Conservation (phyloP, 2,113 vertebrate genomes). For the Paratilapia polleni region DNA sequence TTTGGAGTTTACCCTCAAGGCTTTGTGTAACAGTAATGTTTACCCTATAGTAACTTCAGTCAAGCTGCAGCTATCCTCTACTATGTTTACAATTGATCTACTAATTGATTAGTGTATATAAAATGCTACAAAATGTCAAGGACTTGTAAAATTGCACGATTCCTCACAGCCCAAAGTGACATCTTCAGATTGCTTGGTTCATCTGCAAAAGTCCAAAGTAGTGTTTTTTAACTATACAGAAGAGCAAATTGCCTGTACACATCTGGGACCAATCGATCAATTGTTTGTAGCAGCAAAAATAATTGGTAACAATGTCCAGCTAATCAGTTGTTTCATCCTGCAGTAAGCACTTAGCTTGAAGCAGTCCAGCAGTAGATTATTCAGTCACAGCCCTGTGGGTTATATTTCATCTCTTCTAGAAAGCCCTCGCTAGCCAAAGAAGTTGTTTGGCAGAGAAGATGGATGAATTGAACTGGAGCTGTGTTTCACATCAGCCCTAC, state of each 20-base stretch:
- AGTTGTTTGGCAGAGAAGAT: constrained; percentile 1
- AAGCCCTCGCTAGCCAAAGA: neutral
- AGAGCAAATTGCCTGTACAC: neutral
- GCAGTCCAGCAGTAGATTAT: neutral
- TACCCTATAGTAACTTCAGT: neutral
- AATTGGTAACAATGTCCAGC: neutral
- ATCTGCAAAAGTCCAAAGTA: neutral
- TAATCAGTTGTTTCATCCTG: neutral
- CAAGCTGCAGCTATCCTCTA: neutral
- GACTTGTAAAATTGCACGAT: neutral
- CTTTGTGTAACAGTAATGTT: constrained; percentile 4
- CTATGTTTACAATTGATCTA: neutral
- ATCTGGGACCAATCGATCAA: neutral
- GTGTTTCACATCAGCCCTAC: constrained; percentile 9
- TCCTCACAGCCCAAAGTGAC: neutral
- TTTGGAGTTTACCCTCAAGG: neutral
- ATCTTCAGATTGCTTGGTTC: neutral
- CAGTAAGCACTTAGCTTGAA: neutral
- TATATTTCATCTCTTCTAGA: neutral
- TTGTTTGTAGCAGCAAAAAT: neutral
- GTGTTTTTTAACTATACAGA: neutral
- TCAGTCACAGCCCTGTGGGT: neutral
- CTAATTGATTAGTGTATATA: neutral
- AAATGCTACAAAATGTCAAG: neutral
- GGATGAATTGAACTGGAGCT: constrained; percentile 30